phyloP scores from a whole-genome alignment of 1,140 invertebrate genomes.

The Parapsyche elsis region DNA sequence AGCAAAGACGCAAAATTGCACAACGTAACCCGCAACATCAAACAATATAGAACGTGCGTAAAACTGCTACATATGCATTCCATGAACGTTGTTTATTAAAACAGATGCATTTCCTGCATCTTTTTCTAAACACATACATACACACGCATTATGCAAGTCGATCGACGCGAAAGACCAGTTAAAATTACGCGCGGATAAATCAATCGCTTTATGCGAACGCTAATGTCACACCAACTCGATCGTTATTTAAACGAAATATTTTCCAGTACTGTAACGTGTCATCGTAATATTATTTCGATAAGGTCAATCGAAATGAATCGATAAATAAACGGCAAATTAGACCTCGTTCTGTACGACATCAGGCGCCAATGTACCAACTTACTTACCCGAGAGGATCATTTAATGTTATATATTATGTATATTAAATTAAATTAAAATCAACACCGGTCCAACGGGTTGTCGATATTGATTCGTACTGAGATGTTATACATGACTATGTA shows the following conservation, averaged over 20 bases:
- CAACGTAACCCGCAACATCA: too few species aligned
- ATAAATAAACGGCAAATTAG: background rate
- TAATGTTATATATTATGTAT: background rate
- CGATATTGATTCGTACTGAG: background rate
- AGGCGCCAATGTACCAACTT: too few species aligned
- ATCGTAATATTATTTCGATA: background rate
- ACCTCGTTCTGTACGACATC: too few species aligned
- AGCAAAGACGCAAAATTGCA: too few species aligned
- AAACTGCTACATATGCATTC: background rate
- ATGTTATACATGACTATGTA: background rate
- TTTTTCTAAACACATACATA: background rate
- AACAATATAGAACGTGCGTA: constrained; percentile 4
- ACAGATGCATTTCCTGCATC: constrained; percentile 12
- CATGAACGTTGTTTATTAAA: background rate
- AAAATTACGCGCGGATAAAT: background rate
- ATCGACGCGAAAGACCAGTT: background rate
- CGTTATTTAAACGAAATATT: background rate
- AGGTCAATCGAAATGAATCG: background rate
- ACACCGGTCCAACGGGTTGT: background rate
- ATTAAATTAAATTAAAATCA: background rate
- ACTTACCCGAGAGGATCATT: too few species aligned
- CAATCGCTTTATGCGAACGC: background rate
- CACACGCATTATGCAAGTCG: background rate
- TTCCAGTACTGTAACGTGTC: background rate
- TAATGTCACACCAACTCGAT: too few species aligned